A percentile compares a stretch with the other conserved stretches of the same genome.
phyloP scores from a whole-genome alignment of 2,113 vertebrate genomes.

The Chaetops frenatus region DNA sequence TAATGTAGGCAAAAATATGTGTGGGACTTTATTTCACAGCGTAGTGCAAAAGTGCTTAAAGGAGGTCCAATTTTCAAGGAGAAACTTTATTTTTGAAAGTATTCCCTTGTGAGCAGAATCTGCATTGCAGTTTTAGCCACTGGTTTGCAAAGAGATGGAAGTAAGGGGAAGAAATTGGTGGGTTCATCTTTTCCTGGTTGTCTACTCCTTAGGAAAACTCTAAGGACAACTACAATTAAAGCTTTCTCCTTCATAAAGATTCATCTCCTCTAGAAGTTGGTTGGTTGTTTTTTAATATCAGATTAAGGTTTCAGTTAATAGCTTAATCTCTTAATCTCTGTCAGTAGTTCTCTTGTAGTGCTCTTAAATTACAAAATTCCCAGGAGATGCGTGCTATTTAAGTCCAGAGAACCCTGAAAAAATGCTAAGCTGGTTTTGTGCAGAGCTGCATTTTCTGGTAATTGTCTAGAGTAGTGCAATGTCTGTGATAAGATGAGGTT shows the following conservation, averaged over 20 bases:
- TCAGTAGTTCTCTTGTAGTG: neutral
- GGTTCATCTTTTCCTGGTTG: neutral
- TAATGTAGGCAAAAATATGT: neutral
- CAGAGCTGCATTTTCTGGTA: neutral
- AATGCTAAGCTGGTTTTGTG: neutral
- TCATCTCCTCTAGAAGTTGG: neutral
- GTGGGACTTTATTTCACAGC: neutral
- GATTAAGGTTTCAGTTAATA: neutral
- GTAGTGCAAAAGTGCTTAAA: neutral
- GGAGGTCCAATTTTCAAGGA: neutral
- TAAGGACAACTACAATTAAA: neutral
- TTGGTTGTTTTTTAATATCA: neutral
- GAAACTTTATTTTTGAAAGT: neutral
- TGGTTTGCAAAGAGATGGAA: neutral
- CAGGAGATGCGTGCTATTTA: neutral
- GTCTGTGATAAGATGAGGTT: neutral
- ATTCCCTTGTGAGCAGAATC: accelerated
- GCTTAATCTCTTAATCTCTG: neutral
- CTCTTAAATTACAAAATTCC: neutral
- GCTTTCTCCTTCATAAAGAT: neutral
- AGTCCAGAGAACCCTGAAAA: neutral
- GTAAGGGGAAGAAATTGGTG: neutral
- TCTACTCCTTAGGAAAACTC: neutral
- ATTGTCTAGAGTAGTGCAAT: neutral
- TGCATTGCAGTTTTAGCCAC: neutral